Evolutionary conservation across 1,140 invertebrate species (phyloP), one percentile per base, ranked within the genome.

Genomic region (Planococcus citri): DNA sequence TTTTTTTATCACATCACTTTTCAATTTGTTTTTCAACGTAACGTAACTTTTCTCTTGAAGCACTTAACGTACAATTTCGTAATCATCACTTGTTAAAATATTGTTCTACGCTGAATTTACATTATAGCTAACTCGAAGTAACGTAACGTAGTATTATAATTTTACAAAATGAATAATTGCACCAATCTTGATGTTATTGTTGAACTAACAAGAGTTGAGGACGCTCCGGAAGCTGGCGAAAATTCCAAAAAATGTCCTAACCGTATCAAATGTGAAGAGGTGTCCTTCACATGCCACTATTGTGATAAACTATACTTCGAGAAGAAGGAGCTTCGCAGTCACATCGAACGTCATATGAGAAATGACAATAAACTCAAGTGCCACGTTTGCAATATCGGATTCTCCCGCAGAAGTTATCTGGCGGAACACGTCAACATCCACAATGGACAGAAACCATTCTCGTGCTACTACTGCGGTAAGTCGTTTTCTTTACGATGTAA

Each of bases 381-480:
- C 25, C 60, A 24, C 6, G 3, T 25, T 4, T 64, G 60, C 20
- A 27, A 27, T 25, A 25, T 64, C 25, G 60, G 60, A 10, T 64
- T 64, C 20, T 24, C 60, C 2, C 60, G 60, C 4, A 64, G 17
- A 27, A 25, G 10, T 64, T 64, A 64, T 20, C 22, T 64, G 25
- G 60, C 60, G 6, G 71, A 71, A 51, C 71, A 72, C 4, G 22
- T 57, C 37, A 38, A 64, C 33, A 72, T 27, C 1, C 92, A 94
- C 76, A 85, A 84, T 58, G 91, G 90, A 41, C 88, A 88, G 73
- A 91, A 91, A 76, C 90, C 89, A 1, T 92, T 85, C 76, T 92
- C 92, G 76, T 94, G 91, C 75, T 79, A 82, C 67, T 83, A 86
- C 69, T 94, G 91, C 76, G 90, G 90, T 38, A 93, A 93, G 76